Base-by-base conservation (phyloP, 2,888 invertebrate genomes). In the Leptinotarsa juncta region DNA sequence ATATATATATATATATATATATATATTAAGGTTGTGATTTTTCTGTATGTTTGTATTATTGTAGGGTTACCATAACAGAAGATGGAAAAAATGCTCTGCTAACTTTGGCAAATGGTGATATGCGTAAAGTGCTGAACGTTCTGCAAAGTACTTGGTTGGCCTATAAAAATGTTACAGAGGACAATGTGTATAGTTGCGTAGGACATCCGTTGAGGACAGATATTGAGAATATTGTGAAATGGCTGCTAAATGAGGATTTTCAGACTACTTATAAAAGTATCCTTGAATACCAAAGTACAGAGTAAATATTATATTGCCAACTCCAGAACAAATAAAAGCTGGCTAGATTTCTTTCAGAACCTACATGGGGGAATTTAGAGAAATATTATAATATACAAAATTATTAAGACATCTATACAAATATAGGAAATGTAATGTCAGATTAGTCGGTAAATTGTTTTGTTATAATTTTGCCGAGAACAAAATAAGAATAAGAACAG, bases 91-190 rank as follows among this genome's bases (percentile, higher is more conserved):
- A 95, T 81, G 98, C 99, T 0, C 87, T 99, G 4, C 90, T 98
- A 78, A 94, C 94, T 0, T 89, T 99, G 2, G 95, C 98, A 0
- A 94, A 94, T 74, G 99, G 99, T 15, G 99, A 99, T 88, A 99
- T 99, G 99, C 91, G 99, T 81, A 96, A 96, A 87, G 97, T 98
- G 0, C 88, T 99, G 26, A 99, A 99, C 89, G 95, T 99, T 26
- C 89, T 99, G 68, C 99, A 99, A 90, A 97, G 98, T 89, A 96
- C 98, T 15, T 95, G 96, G 89, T 93, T 99, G 88, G 98, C 98
- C 2, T 97, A 95, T 88, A 94, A 95, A 81, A 89, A 91, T 79
- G 96, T 99, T 50, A 95, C 93, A 42, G 97, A 98, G 88, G 94
- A 95, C 80, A 95, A 94, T 86, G 98, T 96, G 3, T 99, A 99